A percentile compares a stretch with the other conserved stretches of the same genome.
Evolutionary conservation across 1,140 invertebrate species (phyloP).

Genomic region (Pseudachorutes palmiensis): DNA sequence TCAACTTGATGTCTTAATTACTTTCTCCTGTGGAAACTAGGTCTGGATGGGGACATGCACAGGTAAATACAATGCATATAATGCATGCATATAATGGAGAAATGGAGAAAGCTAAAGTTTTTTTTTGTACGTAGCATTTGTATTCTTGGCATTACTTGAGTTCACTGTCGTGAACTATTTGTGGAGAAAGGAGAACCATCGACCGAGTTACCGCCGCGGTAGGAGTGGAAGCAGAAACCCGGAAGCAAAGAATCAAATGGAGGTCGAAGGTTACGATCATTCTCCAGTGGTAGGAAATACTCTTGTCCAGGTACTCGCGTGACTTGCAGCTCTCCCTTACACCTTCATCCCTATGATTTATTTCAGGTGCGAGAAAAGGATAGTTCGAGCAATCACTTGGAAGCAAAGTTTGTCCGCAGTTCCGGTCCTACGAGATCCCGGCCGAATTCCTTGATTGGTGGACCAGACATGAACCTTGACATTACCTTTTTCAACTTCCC

Average conservation of each 20-base stretch:
- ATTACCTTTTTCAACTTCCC: neutral
- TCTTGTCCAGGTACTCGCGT: constrained; percentile 6
- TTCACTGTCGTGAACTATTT: constrained; percentile 36
- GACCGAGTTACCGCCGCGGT: neutral
- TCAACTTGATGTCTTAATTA: neutral
- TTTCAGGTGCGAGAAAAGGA: constrained; percentile 4
- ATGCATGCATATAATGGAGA: neutral
- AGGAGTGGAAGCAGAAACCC: neutral
- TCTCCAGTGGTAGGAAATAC: constrained; percentile 7
- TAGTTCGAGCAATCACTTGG: constrained; percentile 2
- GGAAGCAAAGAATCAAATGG: constrained; percentile 5
- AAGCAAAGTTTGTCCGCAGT: constrained; percentile 12
- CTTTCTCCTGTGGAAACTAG: neutral
- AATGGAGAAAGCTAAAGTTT: neutral
- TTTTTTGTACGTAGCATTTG: constrained; percentile 20
- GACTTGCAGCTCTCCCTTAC: neutral
- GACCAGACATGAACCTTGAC: neutral
- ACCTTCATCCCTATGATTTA: neutral
- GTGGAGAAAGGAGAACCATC: constrained; percentile 26
- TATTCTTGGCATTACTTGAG: constrained; percentile 32
- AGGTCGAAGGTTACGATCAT: constrained; percentile 13
- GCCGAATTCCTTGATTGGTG: neutral
- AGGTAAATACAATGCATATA: constrained; percentile 14
- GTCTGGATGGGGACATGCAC: constrained; percentile 31
- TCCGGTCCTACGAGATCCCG: constrained; percentile 8